These are phyloP conservation scores for Drosophila koepferae DNA, from an alignment of 2,888 invertebrate genomes.

Conservation along the genomic window DNA sequence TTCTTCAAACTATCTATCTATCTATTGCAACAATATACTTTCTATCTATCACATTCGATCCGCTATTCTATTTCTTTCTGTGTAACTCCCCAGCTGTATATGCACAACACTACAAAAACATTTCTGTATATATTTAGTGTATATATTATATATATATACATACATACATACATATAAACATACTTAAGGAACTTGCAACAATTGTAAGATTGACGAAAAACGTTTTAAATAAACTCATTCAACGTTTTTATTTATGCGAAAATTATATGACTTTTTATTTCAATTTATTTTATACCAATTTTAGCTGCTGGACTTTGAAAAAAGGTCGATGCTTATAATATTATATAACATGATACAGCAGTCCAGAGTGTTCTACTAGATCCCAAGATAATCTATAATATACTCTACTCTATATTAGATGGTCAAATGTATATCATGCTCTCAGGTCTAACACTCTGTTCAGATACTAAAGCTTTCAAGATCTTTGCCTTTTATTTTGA, in stretches of 20 bases:
- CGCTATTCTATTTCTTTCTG: slow-evolving; percentile 12
- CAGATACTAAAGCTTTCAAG: not conserved
- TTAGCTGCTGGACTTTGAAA: not conserved
- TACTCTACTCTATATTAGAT: too few relatives aligned
- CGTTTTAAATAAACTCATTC: slow-evolving; percentile 76
- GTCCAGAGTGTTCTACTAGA: not conserved
- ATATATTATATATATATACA: slow-evolving; percentile 44
- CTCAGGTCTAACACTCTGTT: not conserved
- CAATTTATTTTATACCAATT: not conserved
- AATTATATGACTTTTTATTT: slow-evolving; percentile 15
- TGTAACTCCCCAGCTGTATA: slow-evolving; percentile 24
- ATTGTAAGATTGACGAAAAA: slow-evolving; percentile 81
- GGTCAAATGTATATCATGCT: not conserved
- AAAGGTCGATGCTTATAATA: not conserved
- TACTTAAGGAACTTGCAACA: slow-evolving; percentile 76
- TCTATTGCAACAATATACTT: slow-evolving; percentile 44
- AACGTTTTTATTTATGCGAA: slow-evolving; percentile 75
- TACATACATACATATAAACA: slow-evolving; percentile 39
- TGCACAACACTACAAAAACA: slow-evolving; percentile 17
- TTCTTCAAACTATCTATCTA: slow-evolving; percentile 23
- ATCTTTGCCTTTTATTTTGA: not conserved
- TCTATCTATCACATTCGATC: slow-evolving; percentile 39
- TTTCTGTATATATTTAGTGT: slow-evolving; percentile 45
- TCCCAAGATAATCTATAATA: not conserved
- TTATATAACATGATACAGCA: not conserved